phyloP scores from a whole-genome alignment of 2,113 vertebrate species.

The Bostrychus sinensis region DNA sequence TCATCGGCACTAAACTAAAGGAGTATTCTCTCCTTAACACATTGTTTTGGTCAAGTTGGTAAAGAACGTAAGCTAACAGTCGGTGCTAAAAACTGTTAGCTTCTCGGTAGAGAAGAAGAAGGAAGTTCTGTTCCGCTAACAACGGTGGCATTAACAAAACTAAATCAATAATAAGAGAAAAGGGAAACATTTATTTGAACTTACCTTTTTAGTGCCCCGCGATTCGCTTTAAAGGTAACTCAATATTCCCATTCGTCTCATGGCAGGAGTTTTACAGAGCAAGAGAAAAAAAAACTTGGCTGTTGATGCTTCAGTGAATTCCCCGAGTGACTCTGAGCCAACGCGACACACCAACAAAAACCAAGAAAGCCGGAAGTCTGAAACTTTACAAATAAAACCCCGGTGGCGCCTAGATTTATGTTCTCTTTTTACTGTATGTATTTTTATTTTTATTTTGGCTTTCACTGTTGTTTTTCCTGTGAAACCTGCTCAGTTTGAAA shows the following conservation, averaged over 20 bases:
- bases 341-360: constrained; percentile 1
- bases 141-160: neutral
- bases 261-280: neutral
- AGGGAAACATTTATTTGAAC: neutral
- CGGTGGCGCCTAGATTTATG: too few relatives aligned
- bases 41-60: neutral
- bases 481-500: too few relatives aligned
- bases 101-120: constrained; percentile 22
- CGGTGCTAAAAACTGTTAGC: constrained; percentile 56
- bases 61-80: constrained; percentile 38
- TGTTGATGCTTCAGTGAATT: constrained; percentile 1
- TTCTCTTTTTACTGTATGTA: too few relatives aligned
- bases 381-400: neutral
- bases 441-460: too few relatives aligned
- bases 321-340: neutral
- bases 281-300: neutral
- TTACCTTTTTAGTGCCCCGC: neutral
- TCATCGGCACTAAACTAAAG: neutral
- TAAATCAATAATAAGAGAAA: neutral
- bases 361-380: neutral
- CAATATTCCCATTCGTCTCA: neutral
- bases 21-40: neutral
- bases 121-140: constrained; percentile 53
- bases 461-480: too few relatives aligned
- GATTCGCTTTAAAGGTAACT: neutral